Percentiles rank a stretch among this genome's conserved stretches.
phyloP scores from a whole-genome alignment of 1,140 invertebrate genomes.

The Anastrepha obliqua region DNA sequence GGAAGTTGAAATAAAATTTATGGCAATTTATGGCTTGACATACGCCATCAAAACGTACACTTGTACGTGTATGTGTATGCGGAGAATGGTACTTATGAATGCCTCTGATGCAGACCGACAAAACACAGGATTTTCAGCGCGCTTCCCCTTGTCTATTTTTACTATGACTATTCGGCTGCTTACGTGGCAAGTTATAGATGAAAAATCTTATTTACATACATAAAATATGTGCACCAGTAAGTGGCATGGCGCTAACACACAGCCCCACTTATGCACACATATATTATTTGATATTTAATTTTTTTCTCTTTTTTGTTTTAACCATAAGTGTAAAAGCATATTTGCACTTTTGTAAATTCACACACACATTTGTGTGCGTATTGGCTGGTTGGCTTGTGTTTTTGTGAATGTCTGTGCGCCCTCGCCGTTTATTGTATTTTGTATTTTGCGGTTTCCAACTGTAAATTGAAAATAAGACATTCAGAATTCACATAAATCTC shows the following conservation, averaged over 20 bases:
- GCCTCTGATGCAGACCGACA: background rate
- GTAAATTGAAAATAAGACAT: conserved; percentile 38
- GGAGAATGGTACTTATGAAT: background rate
- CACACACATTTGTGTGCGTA: background rate
- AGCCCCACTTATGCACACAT: background rate
- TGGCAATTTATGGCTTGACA: conserved; percentile 36
- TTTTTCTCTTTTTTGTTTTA: background rate
- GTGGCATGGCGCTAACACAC: background rate
- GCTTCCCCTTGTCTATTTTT: background rate
- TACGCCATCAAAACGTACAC: background rate
- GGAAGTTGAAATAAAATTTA: conserved; percentile 37
- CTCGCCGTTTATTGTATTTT: background rate
- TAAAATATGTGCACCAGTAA: conserved; percentile 26
- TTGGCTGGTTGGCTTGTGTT: too few relatives aligned
- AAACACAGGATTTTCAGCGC: conserved; percentile 19
- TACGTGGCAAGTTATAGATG: background rate
- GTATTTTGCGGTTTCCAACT: conserved; percentile 14
- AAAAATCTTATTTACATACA: background rate
- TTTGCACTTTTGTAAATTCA: conserved; percentile 20
- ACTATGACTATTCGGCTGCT: background rate
- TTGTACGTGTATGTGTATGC: background rate
- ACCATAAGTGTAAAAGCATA: background rate
- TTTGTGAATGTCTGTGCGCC: background rate
- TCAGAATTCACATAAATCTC: background rate
- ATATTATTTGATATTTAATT: background rate